A percentile compares a stretch with the other conserved stretches of the same genome.
Conservation (phyloP, 2,888 invertebrate genomes). For the Callimorpha dominula region DNA sequence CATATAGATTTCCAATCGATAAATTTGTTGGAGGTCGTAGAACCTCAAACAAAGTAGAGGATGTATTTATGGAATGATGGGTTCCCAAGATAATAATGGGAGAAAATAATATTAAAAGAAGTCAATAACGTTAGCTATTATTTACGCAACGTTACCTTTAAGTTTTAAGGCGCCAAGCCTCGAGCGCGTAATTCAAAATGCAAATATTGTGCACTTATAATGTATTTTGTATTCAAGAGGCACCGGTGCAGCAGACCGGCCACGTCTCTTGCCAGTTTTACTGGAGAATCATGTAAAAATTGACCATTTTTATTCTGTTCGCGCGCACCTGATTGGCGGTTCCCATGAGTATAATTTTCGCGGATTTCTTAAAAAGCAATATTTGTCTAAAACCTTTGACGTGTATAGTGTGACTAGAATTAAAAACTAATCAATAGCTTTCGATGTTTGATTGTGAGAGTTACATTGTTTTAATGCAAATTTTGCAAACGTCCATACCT, state of each 20-base stretch:
- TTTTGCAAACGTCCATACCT: constrained; percentile 30
- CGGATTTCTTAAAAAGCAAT: constrained; percentile 69
- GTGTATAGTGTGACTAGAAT: constrained; percentile 42
- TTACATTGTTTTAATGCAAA: constrained; percentile 39
- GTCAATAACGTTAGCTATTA: constrained; percentile 38
- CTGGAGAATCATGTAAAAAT: constrained; percentile 85
- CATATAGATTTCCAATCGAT: constrained; percentile 33
- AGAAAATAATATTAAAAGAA: constrained; percentile 37
- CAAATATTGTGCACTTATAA: constrained; percentile 84
- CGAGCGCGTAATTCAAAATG: constrained; percentile 85
- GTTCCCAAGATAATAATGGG: constrained; percentile 27
- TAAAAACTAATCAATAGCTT: constrained; percentile 25
- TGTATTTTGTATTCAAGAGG: constrained; percentile 82
- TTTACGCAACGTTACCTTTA: constrained; percentile 45
- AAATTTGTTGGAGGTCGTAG: constrained; percentile 16
- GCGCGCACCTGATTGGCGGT: constrained; percentile 81
- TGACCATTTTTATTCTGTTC: constrained; percentile 80
- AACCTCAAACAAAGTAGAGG: constrained; percentile 5
- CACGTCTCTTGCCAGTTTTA: constrained; percentile 80
- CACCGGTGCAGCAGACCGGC: constrained; percentile 72
- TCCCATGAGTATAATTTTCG: constrained; percentile 85
- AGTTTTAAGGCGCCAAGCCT: constrained; percentile 64
- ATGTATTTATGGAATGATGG: not conserved
- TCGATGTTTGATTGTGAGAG: constrained; percentile 41
- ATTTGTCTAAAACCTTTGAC: constrained; percentile 62